These are phyloP conservation scores for Pilophorus perplexus DNA, from an alignment of 2,888 invertebrate genomes.

Conservation along the genomic window DNA sequence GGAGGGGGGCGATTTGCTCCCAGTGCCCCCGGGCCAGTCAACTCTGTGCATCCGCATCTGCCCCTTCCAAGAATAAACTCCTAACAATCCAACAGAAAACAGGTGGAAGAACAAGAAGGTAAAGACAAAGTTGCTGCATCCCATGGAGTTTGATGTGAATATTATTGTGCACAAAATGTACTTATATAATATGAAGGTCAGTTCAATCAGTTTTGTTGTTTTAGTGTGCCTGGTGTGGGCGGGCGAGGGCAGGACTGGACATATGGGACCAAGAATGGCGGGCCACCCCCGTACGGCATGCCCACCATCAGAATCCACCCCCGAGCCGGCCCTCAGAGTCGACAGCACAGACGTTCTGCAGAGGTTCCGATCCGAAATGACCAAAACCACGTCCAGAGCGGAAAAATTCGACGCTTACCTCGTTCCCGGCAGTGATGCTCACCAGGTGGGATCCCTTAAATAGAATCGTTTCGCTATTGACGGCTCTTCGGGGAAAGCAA, in stretches of 20 bases:
- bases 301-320: neutral
- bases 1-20: too few relatives aligned
- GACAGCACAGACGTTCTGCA: constrained; percentile 49
- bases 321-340: constrained; percentile 44
- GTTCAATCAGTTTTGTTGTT: neutral
- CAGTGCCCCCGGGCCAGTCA: too few relatives aligned
- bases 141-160: too few relatives aligned
- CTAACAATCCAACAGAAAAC: too few relatives aligned
- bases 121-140: too few relatives aligned
- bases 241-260: neutral
- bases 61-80: too few relatives aligned
- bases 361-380: constrained; percentile 53
- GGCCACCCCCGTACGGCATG: constrained; percentile 16
- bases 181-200: too few relatives aligned
- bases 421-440: constrained; percentile 75
- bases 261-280: neutral
- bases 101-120: too few relatives aligned
- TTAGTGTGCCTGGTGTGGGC: constrained; percentile 22
- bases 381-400: neutral
- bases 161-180: too few relatives aligned
- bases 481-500: too few relatives aligned
- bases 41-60: too few relatives aligned
- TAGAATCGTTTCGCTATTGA: too few relatives aligned
- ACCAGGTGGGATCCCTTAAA: constrained; percentile 72
- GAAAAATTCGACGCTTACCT: constrained; percentile 67